These are phyloP conservation scores for Mixornis gularis DNA, from an alignment of 2,113 vertebrate species.

Conservation along the genomic window DNA sequence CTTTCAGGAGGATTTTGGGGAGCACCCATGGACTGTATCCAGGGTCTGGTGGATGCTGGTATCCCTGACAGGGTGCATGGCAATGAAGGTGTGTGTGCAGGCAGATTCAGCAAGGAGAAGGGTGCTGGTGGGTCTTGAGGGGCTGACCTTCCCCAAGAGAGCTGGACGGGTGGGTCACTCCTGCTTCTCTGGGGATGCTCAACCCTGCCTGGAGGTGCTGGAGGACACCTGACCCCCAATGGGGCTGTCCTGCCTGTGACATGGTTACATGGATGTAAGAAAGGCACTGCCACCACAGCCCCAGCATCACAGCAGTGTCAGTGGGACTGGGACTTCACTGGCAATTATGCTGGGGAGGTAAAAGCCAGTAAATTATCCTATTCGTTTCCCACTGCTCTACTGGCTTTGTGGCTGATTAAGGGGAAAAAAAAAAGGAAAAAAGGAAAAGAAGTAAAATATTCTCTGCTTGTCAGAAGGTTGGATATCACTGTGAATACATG, in stretches of 20 bases:
- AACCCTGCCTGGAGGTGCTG: background rate
- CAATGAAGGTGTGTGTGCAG: background rate
- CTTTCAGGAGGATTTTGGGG: background rate
- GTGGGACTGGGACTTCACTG: background rate
- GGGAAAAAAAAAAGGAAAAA: background rate
- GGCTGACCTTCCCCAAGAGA: background rate
- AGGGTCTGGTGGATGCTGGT: background rate
- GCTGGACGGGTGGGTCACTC: background rate
- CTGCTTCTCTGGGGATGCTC: background rate
- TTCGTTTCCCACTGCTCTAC: slow-evolving; percentile 1
- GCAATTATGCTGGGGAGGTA: background rate
- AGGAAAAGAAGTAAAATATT: background rate
- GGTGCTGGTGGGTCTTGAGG: rapidly evolving
- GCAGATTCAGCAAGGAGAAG: background rate
- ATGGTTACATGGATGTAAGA: background rate
- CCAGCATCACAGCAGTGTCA: background rate
- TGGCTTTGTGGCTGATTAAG: slow-evolving; percentile 7
- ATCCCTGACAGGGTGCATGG: background rate
- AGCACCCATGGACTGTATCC: background rate
- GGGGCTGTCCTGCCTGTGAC: background rate
- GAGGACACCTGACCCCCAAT: background rate
- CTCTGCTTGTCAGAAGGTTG: slow-evolving; percentile 23
- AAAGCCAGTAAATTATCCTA: background rate
- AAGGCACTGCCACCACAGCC: background rate
- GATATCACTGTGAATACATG: background rate